Evolutionary conservation across 2,797 vertebrate species (phyloP).

Genomic region (Notolabrus celidotus): DNA sequence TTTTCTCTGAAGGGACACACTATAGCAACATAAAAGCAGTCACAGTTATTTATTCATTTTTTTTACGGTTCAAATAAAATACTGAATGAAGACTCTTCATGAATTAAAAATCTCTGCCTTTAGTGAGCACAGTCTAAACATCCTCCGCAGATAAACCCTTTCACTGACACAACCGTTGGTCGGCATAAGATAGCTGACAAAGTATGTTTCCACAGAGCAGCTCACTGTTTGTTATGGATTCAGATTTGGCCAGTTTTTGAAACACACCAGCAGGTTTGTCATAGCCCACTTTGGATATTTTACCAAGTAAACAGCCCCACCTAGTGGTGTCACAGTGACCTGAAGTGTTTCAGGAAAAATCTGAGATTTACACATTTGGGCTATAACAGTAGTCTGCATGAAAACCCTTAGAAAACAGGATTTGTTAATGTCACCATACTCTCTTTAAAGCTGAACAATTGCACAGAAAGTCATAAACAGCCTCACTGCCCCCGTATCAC

Average conservation of each 20-base stretch:
- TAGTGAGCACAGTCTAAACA: not conserved
- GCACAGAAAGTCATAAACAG: constrained; percentile 9
- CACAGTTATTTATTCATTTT: too few species aligned
- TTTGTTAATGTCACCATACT: not conserved
- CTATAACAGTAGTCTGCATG: not conserved
- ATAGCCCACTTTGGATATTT: not conserved
- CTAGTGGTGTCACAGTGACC: constrained; percentile 67
- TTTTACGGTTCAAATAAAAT: not conserved
- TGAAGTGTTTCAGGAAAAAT: not conserved
- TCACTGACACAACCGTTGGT: constrained; percentile 10
- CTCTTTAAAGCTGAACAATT: constrained; percentile 5
- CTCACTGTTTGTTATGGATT: constrained; percentile 12
- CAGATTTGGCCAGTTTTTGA: constrained; percentile 24
- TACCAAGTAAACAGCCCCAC: constrained; percentile 69
- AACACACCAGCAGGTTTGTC: constrained; percentile 14
- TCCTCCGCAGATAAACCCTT: not conserved
- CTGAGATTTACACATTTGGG: not conserved
- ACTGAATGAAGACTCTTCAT: not conserved
- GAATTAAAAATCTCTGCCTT: not conserved
- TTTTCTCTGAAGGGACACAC: not conserved
- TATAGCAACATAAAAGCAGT: not conserved
- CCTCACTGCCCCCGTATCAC: constrained; percentile 10
- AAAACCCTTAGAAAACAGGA: constrained; percentile 5
- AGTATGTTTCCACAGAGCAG: not conserved
- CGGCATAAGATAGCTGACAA: not conserved